A percentile compares a stretch with the other conserved stretches of the same genome.
Conservation (phyloP, 2,888 invertebrate species). For the Lithophane semibrunnea region DNA sequence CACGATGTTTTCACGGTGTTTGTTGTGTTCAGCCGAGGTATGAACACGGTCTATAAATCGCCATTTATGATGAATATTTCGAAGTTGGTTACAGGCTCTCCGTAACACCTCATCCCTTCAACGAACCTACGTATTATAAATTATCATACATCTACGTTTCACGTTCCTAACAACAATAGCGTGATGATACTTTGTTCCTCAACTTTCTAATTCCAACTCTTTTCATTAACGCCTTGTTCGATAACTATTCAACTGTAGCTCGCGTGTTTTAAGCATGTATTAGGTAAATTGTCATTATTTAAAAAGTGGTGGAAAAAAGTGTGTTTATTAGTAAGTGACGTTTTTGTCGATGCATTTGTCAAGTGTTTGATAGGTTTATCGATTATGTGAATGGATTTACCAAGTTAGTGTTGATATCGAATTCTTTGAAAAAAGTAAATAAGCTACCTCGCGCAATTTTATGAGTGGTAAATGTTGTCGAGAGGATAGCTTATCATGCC, state of each 20-base stretch:
- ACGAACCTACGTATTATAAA: background rate
- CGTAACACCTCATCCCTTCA: background rate
- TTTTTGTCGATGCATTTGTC: conserved; percentile 11
- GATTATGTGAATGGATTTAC: background rate
- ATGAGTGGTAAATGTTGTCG: background rate
- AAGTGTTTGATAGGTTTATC: conserved; percentile 3
- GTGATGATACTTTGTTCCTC: conserved; percentile 41
- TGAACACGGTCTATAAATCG: background rate
- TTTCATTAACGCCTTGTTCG: conserved; percentile 21
- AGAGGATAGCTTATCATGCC: background rate
- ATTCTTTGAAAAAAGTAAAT: background rate
- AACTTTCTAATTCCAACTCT: conserved; percentile 37
- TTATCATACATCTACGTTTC: conserved; percentile 3
- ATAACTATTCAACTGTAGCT: conserved; percentile 26
- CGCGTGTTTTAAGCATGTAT: conserved; percentile 19
- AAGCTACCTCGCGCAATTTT: too few species aligned
- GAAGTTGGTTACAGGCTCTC: background rate
- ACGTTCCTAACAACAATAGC: conserved; percentile 19
- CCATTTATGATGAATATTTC: background rate
- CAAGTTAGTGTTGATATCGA: background rate
- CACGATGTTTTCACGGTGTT: too few species aligned
- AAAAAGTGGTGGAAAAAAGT: conserved; percentile 7
- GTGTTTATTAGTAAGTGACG: background rate
- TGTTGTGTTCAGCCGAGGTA: too few species aligned
- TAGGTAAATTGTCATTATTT: background rate